Conservation (phyloP, 2,113 vertebrate species). For the Notothenia rossii region DNA sequence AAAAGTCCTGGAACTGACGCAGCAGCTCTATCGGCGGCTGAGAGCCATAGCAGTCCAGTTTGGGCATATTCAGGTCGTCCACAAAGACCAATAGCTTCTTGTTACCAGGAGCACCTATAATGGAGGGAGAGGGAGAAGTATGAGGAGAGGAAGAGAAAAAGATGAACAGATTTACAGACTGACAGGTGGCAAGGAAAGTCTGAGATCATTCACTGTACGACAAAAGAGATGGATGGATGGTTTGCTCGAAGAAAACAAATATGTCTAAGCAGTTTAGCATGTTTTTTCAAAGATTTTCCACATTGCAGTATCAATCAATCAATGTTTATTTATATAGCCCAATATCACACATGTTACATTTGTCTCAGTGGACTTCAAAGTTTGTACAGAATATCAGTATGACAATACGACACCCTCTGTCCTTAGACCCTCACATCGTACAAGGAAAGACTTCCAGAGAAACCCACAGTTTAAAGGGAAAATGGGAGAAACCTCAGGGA, state of each 20-base stretch:
- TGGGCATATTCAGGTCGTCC: constrained; percentile 91
- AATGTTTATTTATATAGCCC: too few species aligned
- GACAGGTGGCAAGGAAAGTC: not conserved
- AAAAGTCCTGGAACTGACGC: constrained; percentile 90
- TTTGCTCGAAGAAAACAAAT: not conserved
- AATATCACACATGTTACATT: too few species aligned
- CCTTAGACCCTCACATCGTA: too few species aligned
- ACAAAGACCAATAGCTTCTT: constrained; percentile 90
- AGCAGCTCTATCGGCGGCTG: constrained; percentile 90
- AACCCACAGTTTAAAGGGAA: too few species aligned
- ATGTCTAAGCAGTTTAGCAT: not conserved
- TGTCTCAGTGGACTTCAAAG: too few species aligned
- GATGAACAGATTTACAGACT: not conserved
- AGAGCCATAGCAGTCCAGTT: constrained; percentile 88
- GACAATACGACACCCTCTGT: too few species aligned
- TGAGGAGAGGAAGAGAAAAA: not conserved
- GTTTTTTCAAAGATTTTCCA: not conserved
- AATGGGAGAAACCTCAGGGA: too few species aligned
- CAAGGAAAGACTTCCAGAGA: too few species aligned
- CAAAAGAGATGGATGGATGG: not conserved
- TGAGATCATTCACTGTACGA: not conserved
- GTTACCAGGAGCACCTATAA: constrained; percentile 85
- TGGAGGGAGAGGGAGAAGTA: not conserved
- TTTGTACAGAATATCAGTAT: too few species aligned
- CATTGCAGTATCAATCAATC: not conserved